These are phyloP conservation scores for Icerya purchasi DNA, from an alignment of 2,888 invertebrate genomes.

Conservation along the genomic window DNA sequence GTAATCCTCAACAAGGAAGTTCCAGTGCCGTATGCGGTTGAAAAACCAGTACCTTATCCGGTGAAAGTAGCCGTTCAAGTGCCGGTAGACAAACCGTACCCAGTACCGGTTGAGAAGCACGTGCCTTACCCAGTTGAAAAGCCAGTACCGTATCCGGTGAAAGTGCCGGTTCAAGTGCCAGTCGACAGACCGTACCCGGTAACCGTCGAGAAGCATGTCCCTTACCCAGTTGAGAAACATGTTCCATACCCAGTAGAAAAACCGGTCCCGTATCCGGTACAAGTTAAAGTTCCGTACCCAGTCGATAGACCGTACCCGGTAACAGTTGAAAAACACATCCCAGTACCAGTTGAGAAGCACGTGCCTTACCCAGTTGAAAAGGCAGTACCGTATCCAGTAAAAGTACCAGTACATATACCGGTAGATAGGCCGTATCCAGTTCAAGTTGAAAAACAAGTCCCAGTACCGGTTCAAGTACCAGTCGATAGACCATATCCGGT, in stretches of 20 bases:
- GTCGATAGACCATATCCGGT: slow-evolving; percentile 18
- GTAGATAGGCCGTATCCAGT: slow-evolving; percentile 43
- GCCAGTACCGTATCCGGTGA: slow-evolving; percentile 39
- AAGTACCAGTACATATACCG: slow-evolving; percentile 41
- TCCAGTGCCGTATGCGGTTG: slow-evolving; percentile 15
- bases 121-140: slow-evolving; percentile 44
- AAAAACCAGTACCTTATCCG: slow-evolving; percentile 29
- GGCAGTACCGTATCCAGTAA: slow-evolving; percentile 51
- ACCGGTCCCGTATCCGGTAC: slow-evolving; percentile 17
- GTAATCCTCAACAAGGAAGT: slow-evolving; percentile 14
- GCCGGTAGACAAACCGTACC: slow-evolving; percentile 17
- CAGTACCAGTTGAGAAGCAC: slow-evolving; percentile 37
- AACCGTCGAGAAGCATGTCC: slow-evolving; percentile 17
- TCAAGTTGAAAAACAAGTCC: slow-evolving; percentile 20
- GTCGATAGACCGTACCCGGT: slow-evolving; percentile 18
- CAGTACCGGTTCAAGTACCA: slow-evolving; percentile 7
- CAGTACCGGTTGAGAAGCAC: slow-evolving; percentile 31
- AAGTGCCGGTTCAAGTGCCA: slow-evolving; percentile 39
- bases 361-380: slow-evolving; percentile 46
- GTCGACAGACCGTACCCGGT: slow-evolving; percentile 33
- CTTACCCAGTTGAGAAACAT: slow-evolving; percentile 17
- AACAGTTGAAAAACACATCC: slow-evolving; percentile 39
- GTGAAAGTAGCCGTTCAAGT: slow-evolving; percentile 19
- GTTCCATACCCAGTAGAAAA: slow-evolving; percentile 17
- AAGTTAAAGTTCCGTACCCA: slow-evolving; percentile 14